A percentile compares a stretch with the other conserved stretches of the same genome.
These are phyloP conservation scores for Characodon lateralis DNA, from an alignment of 2,797 vertebrate species.

Conservation along the genomic window DNA sequence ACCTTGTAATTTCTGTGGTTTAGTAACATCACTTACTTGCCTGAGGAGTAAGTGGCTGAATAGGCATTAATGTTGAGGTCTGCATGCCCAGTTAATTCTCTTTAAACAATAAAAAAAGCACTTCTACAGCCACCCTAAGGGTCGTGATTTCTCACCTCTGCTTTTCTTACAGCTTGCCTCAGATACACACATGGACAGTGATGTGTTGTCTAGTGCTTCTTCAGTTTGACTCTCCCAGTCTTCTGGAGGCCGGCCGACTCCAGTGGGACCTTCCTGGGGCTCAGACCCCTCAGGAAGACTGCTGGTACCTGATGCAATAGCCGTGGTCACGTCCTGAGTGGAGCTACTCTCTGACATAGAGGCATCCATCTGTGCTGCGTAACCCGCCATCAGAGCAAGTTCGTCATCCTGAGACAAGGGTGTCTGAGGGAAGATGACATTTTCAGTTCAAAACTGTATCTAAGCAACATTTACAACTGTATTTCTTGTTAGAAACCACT, in stretches of 20 bases:
- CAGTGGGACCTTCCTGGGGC: conserved; percentile 63
- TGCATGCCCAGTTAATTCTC: neutral
- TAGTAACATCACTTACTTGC: neutral
- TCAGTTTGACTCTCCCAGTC: conserved; percentile 82
- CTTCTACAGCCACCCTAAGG: too few relatives aligned
- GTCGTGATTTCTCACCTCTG: conserved; percentile 81
- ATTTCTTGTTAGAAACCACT: neutral
- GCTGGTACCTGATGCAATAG: conserved; percentile 45
- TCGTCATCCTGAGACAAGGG: conserved; percentile 91
- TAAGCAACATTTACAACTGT: neutral
- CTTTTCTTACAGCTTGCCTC: conserved; percentile 89
- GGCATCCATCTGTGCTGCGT: conserved; percentile 91
- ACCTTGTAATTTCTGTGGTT: neutral
- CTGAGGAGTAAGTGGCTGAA: neutral
- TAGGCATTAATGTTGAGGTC: neutral
- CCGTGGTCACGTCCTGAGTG: conserved; percentile 49
- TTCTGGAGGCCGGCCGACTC: conserved; percentile 55
- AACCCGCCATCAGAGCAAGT: conserved; percentile 88
- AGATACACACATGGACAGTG: conserved; percentile 88
- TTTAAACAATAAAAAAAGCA: too few relatives aligned
- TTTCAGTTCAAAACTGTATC: neutral
- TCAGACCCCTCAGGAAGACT: conserved; percentile 57
- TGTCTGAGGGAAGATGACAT: conserved; percentile 61
- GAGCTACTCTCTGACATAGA: conserved; percentile 77
- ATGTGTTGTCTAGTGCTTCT: conserved; percentile 82